Conservation (phyloP, 2,797 vertebrate species). For the Pelochelys cantorii region DNA sequence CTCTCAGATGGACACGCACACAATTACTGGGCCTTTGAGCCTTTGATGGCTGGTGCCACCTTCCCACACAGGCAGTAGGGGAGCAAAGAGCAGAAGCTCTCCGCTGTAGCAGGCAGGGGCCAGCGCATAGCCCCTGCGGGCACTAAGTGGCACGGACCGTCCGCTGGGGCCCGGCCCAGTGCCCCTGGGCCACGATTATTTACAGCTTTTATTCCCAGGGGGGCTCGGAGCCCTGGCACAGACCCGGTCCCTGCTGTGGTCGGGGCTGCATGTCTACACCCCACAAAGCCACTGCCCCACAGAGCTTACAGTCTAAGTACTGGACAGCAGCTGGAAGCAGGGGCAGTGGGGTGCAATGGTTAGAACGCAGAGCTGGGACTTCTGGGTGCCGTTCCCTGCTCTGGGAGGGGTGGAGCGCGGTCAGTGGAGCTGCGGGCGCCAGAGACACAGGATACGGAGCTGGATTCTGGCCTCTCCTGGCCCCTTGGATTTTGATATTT, state of each 20-base stretch:
- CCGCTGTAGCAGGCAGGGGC: no score
- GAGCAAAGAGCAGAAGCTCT: no score
- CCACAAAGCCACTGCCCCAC: background rate
- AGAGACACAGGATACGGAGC: background rate
- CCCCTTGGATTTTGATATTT: background rate
- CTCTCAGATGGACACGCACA: background rate
- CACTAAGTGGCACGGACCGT: no score
- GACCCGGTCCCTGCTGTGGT: background rate
- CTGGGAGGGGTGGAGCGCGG: background rate
- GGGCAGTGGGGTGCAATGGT: background rate
- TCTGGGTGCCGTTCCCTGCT: background rate
- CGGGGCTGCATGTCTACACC: background rate
- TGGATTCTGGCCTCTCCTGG: background rate
- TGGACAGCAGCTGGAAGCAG: background rate
- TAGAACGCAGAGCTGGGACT: background rate
- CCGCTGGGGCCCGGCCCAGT: background rate
- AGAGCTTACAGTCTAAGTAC: background rate
- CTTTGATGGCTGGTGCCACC: no score
- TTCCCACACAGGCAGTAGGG: no score
- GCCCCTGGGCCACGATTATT: background rate
- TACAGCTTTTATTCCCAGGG: background rate
- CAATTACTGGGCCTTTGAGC: no score
- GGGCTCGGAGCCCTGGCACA: background rate
- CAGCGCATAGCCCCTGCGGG: no score
- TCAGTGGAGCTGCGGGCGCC: background rate